Conservation (phyloP, 2,113 vertebrate genomes). For the Notothenia rossii region DNA sequence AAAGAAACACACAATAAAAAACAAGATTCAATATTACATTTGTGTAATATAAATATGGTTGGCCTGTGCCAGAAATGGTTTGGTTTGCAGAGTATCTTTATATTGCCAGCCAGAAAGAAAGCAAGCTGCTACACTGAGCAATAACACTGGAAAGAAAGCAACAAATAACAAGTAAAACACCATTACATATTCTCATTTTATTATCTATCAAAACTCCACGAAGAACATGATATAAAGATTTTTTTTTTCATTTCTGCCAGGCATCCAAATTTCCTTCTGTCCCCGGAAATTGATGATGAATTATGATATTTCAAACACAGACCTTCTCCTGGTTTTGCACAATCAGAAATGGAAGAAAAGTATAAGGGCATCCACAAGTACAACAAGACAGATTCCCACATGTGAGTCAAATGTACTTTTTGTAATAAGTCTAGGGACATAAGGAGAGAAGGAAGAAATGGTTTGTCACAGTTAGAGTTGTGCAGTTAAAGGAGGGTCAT, state of each 20-base stretch:
- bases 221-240: constrained; percentile 14
- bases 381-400: neutral
- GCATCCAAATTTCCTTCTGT: neutral
- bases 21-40: neutral
- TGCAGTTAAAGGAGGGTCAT: constrained; percentile 10
- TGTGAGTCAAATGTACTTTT: no score
- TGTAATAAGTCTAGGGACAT: neutral
- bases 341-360: neutral
- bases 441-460: neutral
- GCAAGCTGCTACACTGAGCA: constrained; percentile 22
- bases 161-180: constrained; percentile 12
- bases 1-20: neutral
- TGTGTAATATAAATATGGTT: neutral
- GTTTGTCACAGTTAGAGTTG: constrained; percentile 15
- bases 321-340: constrained; percentile 3
- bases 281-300: neutral
- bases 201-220: neutral
- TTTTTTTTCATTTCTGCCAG: neutral
- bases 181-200: constrained; percentile 9
- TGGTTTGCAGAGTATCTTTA: neutral
- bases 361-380: constrained; percentile 1
- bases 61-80: neutral
- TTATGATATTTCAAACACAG: constrained; percentile 4
- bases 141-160: constrained; percentile 5
- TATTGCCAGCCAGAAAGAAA: constrained; percentile 16